Percentiles rank a stretch among this genome's conserved stretches.
These are phyloP conservation scores for Drosophila arawakana DNA, from an alignment of 1,140 invertebrate species.

Conservation along the genomic window DNA sequence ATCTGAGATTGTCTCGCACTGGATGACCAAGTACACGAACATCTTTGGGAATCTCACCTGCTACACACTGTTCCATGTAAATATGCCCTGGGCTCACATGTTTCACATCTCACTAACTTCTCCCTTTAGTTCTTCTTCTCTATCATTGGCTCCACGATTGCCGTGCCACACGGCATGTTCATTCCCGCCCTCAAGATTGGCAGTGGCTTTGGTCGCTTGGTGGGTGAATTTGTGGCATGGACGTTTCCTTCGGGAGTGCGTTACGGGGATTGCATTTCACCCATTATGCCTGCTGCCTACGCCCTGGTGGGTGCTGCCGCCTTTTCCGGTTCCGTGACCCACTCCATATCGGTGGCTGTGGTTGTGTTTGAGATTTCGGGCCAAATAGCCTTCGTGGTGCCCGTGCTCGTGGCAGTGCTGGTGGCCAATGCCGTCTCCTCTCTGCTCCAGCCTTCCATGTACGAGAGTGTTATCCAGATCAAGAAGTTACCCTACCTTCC, in stretches of 20 bases:
- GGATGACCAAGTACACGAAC: conserved; percentile 93
- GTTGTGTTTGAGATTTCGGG: conserved; percentile 99
- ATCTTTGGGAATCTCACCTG: conserved; percentile 95
- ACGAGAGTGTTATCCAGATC: conserved; percentile 98
- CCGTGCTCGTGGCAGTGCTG: conserved; percentile 97
- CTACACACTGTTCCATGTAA: conserved; percentile 95
- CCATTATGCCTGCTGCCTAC: conserved; percentile 97
- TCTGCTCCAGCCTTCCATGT: conserved; percentile 97
- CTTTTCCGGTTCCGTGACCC: conserved; percentile 97
- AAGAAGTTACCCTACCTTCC: conserved; percentile 99
- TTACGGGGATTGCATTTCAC: conserved; percentile 92
- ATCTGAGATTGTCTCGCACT: conserved; percentile 93
- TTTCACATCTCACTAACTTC: rapidly evolving
- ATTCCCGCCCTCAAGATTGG: conserved; percentile 98
- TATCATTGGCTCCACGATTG: conserved; percentile 97
- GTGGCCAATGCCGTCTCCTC: conserved; percentile 97
- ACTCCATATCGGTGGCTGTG: conserved; percentile 98
- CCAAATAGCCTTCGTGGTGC: conserved; percentile 98
- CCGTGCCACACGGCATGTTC: conserved; percentile 98
- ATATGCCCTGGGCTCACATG: conserved; percentile 64
- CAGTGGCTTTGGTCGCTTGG: conserved; percentile 95
- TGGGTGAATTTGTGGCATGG: conserved; percentile 96
- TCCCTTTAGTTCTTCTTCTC: conserved; percentile 93
- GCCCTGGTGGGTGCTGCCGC: conserved; percentile 97
- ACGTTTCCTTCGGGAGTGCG: conserved; percentile 96